Base-by-base conservation (phyloP, 1,140 invertebrate species). In the Sipha flava region DNA sequence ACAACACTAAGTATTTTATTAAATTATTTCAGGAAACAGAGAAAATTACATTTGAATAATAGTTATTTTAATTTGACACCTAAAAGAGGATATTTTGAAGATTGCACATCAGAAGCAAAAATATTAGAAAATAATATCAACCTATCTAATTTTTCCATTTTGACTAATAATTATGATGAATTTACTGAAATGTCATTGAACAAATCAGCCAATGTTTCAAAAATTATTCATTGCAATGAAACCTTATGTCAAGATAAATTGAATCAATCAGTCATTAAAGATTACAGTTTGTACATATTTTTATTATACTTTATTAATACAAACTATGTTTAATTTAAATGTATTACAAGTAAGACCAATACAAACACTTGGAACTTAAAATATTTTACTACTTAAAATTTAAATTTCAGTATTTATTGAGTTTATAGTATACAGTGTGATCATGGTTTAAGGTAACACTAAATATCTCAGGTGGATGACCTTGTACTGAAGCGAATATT, bases 121-220 rank as follows among this genome's bases (percentile, higher is more conserved):
- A 37, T 59, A 23, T 10, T 43, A 1, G 49, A 57, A 10, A 77
- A 59, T 12, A 40, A 34, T 6, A 54, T 77, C 12, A 37, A 59
- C 40, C 73, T 77, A 43, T 40, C 73, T 40, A 77, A 77, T 52
- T 77, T 57, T 77, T 57, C 49, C 9, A n/a, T 77, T 29, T 77
- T 77, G 23, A 59, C 34, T 26, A 77, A 40, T 77, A 40, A 43
- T 26, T 9, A 77, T 18, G 49, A 75, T 16, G 31, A 37, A 26
- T 18, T 49, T 1, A 59, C 12, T 40, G 73, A 77, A n/a, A 40
- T 59, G 9, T 57, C 47, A n/a, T 10, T 77, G 1, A 43, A 77
- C 16, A 77, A 40, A 54, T 77, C 52, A 12, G 26, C n/a, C 18
- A 77, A 77, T 59, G 18, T 77, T 37, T 77, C 73, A 29, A 77